Evolutionary conservation across 2,888 invertebrate species (phyloP).

Genomic region (Taphrorychus bicolor): DNA sequence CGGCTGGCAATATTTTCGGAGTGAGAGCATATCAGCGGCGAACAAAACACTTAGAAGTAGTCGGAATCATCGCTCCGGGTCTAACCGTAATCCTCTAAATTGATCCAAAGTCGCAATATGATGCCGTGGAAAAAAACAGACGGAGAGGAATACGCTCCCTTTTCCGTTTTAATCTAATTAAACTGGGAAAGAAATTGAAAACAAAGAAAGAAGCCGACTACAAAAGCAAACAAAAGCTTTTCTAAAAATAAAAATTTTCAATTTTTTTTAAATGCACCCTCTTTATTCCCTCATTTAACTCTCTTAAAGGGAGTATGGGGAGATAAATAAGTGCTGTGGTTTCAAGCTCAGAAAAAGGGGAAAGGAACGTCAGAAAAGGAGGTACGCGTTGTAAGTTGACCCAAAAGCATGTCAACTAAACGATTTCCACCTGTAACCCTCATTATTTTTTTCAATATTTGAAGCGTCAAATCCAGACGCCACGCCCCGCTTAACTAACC

Average conservation of each 20-base stretch:
- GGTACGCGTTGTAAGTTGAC: too few species aligned
- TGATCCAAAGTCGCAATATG: conserved; percentile 14
- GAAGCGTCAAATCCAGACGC: neutral
- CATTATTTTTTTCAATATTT: neutral
- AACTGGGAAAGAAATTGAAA: conserved; percentile 27
- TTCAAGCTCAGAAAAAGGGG: too few species aligned
- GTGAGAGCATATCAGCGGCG: neutral
- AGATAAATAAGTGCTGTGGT: too few species aligned
- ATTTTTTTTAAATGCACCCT: conserved; percentile 32
- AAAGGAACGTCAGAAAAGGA: too few species aligned
- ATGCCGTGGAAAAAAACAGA: conserved; percentile 10
- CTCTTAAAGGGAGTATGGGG: too few species aligned
- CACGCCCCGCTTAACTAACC: too few species aligned
- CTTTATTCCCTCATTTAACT: conserved; percentile 19
- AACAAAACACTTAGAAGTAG: neutral
- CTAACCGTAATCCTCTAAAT: conserved; percentile 16
- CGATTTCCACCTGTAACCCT: neutral
- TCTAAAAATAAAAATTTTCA: conserved; percentile 26
- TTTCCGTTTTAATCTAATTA: conserved; percentile 20
- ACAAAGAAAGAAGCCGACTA: conserved; percentile 23
- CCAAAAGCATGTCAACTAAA: too few species aligned
- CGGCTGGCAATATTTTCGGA: neutral
- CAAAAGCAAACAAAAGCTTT: conserved; percentile 24
- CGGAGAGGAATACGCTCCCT: conserved; percentile 4
- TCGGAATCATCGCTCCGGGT: neutral